phyloP scores from a whole-genome alignment of 1,140 invertebrate species.

The Pseudomyrmex gracilis region DNA sequence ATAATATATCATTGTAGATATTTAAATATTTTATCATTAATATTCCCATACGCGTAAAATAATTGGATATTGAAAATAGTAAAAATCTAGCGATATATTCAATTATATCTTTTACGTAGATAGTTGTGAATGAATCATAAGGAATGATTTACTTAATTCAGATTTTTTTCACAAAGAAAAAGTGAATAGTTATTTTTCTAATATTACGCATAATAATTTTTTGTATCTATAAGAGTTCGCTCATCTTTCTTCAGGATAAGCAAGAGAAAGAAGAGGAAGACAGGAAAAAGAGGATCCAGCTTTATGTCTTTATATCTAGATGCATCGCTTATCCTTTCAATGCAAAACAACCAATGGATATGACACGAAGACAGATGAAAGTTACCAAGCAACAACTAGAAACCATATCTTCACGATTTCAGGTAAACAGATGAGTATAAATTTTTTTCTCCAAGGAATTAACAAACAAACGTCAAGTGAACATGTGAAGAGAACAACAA shows the following conservation, averaged over 20 bases:
- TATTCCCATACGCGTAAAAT: neutral
- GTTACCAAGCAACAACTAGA: conserved; percentile 98
- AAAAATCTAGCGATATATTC: neutral
- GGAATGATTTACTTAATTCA: neutral
- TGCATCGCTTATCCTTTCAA: conserved; percentile 99
- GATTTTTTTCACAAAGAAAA: neutral
- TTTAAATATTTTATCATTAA: too few species aligned
- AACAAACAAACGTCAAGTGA: neutral
- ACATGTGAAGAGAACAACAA: neutral
- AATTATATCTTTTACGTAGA: neutral
- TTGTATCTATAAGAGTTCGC: neutral
- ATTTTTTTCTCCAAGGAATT: neutral
- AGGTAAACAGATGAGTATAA: conserved; percentile 87
- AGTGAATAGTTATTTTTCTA: conserved; percentile 9
- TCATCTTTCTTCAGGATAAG: conserved; percentile 87
- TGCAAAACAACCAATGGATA: conserved; percentile 99
- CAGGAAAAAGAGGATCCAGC: conserved; percentile 95
- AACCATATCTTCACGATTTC: conserved; percentile 97
- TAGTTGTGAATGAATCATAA: neutral
- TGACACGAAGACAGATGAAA: conserved; percentile 96
- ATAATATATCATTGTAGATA: too few species aligned
- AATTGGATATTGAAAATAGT: neutral
- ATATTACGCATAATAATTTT: neutral
- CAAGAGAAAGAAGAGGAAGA: conserved; percentile 97
- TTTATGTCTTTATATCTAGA: conserved; percentile 99